Percentiles rank a stretch among this genome's conserved stretches.
Evolutionary conservation across 2,888 invertebrate genomes (phyloP).

Genomic region (Aplocera efformata): DNA sequence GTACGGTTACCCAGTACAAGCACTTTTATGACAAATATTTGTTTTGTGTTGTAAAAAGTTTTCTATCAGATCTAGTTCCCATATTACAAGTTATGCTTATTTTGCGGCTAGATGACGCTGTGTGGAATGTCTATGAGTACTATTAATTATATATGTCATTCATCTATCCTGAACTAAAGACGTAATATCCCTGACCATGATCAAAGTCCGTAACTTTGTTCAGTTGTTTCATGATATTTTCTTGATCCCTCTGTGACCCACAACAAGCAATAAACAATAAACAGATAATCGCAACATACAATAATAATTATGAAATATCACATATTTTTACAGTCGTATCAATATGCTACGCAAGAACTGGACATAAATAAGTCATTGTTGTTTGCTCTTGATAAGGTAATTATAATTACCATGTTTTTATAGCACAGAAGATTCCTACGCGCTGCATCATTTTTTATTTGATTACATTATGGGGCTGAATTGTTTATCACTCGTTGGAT

Average conservation of each 20-base stretch:
- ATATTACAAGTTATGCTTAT: no score
- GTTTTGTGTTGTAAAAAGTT: no score
- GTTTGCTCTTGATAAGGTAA: slow-evolving; percentile 26
- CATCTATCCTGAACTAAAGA: neutral
- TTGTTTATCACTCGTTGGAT: slow-evolving; percentile 8
- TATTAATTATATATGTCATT: no score
- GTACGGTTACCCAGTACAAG: no score
- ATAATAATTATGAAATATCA: slow-evolving; percentile 38
- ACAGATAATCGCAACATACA: slow-evolving; percentile 38
- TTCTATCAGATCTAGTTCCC: no score
- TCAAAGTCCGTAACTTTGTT: slow-evolving; percentile 17
- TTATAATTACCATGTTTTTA: slow-evolving; percentile 33
- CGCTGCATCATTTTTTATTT: neutral
- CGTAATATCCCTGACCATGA: no score
- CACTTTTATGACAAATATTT: no score
- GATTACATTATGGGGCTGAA: neutral
- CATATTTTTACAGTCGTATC: slow-evolving; percentile 13
- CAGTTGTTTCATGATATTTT: slow-evolving; percentile 34
- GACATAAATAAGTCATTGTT: slow-evolving; percentile 8
- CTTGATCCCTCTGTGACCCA: slow-evolving; percentile 33
- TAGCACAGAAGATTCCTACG: no score
- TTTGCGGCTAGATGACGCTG: no score
- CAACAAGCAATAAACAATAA: slow-evolving; percentile 35
- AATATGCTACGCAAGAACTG: slow-evolving; percentile 8
- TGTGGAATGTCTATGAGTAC: no score